Evolutionary conservation across 2,888 invertebrate genomes (phyloP), one percentile per base, ranked within the genome.

Genomic region (Agonum fuliginosum): DNA sequence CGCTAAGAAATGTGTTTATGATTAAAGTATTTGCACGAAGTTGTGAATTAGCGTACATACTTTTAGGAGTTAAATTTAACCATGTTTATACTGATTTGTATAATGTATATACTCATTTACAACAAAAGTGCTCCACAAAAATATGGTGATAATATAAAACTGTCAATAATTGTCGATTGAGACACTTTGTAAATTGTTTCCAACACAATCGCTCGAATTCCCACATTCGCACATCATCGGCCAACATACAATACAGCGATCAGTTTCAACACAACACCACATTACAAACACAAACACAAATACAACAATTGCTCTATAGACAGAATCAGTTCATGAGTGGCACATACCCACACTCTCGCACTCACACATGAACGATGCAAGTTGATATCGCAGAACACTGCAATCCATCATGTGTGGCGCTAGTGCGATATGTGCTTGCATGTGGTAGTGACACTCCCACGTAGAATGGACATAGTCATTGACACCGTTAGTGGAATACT

Each of bases 361-460:
- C n/a, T 17, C 48, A 48, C 22, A 54, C 54, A 37, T 37, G 54
- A n/a, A 24, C 5, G 24, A 37, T 54, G 22, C 48, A 48, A 48
- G 37, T 37, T 37, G 37, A 37, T 8, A 12, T 12, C 37, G 37
- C 24, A 19, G 24, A 22, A 24, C 22, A 22, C n/a, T 6, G 54
- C 54, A 54, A 54, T 54, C 54, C 54, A 54, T 54, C 54, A 54
- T 54, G 54, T 54, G 22, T 20, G 54, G 67, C 67, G 67, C 41
- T 67, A n/a, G 19, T n/a, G 5, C 20, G 19, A 51, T 1, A 19
- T 20, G n/a, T n/a, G n/a, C n/a, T n/a, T n/a, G n/a, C n/a, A n/a
- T n/a, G n/a, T n/a, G n/a, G n/a, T n/a, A n/a, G n/a, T 58, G 58
- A 30, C 69, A 69, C 69, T 27, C 69, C 69, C 20, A 69, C 43